Percentiles rank a stretch among this genome's conserved stretches.
Conservation (phyloP, 2,113 vertebrate species). For the Ptilonorhynchus violaceus region DNA sequence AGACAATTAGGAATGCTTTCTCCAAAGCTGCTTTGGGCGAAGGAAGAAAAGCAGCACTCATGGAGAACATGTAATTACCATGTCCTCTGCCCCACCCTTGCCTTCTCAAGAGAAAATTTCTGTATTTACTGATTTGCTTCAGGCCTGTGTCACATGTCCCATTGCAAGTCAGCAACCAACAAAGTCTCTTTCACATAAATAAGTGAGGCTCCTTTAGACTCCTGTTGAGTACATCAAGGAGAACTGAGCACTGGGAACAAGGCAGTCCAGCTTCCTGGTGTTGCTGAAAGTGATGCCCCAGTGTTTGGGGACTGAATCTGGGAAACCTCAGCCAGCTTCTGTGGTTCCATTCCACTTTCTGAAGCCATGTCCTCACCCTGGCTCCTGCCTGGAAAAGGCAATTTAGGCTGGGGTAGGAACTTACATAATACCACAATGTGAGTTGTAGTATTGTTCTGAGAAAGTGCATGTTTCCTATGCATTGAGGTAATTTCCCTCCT, state of each 20-base stretch:
- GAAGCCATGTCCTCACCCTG: background rate
- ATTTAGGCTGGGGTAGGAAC: background rate
- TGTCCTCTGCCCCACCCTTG: background rate
- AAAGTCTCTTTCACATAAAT: background rate
- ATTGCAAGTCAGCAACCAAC: background rate
- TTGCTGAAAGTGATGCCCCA: background rate
- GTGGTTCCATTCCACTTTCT: background rate
- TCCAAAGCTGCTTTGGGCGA: background rate
- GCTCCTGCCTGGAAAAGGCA: background rate
- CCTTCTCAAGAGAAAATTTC: slow-evolving; percentile 31
- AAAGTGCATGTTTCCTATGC: background rate
- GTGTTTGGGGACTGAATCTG: background rate
- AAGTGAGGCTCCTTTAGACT: background rate
- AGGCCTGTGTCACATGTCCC: background rate
- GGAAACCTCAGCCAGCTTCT: background rate
- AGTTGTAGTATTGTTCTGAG: background rate
- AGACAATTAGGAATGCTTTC: background rate
- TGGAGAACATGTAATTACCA: slow-evolving; percentile 7
- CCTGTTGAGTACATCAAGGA: background rate
- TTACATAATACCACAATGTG: rapidly evolving
- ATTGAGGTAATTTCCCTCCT: background rate
- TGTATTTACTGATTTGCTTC: slow-evolving; percentile 24
- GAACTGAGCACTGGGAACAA: background rate
- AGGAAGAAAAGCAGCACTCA: background rate
- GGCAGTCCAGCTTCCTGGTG: background rate